Evolutionary conservation across 2,888 invertebrate species (phyloP).

Genomic region (Cryptocephalus moraei): DNA sequence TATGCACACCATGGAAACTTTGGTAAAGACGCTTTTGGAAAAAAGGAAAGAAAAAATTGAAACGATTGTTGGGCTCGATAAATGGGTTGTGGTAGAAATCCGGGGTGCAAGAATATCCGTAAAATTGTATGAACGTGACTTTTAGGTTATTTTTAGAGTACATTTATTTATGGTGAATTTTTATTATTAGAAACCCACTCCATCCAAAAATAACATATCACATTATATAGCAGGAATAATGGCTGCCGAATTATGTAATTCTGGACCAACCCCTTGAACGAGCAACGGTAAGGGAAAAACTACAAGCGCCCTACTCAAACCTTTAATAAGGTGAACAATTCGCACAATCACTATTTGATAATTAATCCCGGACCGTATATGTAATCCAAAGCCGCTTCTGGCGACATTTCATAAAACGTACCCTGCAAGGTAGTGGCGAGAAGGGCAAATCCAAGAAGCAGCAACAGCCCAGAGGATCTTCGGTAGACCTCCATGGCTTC

Average conservation of each 20-base stretch:
- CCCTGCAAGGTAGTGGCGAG: constrained; percentile 47
- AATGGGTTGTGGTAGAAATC: too few relatives aligned
- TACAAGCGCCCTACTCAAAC: constrained; percentile 5
- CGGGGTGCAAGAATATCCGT: too few relatives aligned
- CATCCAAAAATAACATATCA: constrained; percentile 33
- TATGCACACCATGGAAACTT: too few relatives aligned
- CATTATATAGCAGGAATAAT: constrained; percentile 23
- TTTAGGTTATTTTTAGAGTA: constrained; percentile 18
- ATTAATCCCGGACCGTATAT: too few relatives aligned
- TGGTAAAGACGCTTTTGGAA: too few relatives aligned
- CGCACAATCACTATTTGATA: too few relatives aligned
- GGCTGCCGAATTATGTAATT: constrained; percentile 29
- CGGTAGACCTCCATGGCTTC: constrained; percentile 47
- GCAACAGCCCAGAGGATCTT: constrained; percentile 44
- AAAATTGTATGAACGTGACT: constrained; percentile 5
- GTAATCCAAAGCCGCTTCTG: background rate
- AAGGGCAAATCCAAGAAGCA: constrained; percentile 44
- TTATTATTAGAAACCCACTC: constrained; percentile 30
- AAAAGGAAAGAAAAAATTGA: too few relatives aligned
- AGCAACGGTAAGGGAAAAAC: constrained; percentile 1
- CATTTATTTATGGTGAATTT: constrained; percentile 25
- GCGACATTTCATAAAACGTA: constrained; percentile 31
- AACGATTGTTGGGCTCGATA: too few relatives aligned
- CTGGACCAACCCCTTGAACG: constrained; percentile 1
- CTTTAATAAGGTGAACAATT: too few relatives aligned